Conservation (phyloP, 1,140 invertebrate species). For the Drosophila ogumai region DNA sequence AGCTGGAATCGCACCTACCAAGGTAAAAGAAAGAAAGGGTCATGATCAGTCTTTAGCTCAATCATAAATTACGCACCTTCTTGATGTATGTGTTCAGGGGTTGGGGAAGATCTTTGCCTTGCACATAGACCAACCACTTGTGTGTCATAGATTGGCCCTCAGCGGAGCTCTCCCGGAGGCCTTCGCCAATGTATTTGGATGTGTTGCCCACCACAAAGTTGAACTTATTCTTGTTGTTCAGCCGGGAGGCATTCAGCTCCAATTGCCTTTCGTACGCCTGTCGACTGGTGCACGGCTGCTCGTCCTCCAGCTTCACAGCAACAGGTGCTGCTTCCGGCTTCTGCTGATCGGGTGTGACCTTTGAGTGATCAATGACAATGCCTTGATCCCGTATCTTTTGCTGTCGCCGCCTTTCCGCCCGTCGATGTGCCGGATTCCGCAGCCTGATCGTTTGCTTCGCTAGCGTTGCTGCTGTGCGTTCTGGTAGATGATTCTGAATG, state of each 20-base stretch:
- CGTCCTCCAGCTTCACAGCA: slow-evolving; percentile 32
- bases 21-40: rapidly evolving
- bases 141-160: slow-evolving; percentile 89
- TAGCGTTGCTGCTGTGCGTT: slow-evolving; percentile 85
- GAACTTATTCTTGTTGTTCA: slow-evolving; percentile 79
- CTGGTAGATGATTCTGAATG: slow-evolving; percentile 82
- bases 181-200: slow-evolving; percentile 91
- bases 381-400: slow-evolving; percentile 65
- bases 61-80: slow-evolving; percentile 85
- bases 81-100: slow-evolving; percentile 88
- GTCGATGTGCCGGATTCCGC: slow-evolving; percentile 50
- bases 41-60: not conserved
- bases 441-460: slow-evolving; percentile 84
- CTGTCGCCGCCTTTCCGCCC: slow-evolving; percentile 55
- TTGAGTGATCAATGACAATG: slow-evolving; percentile 77
- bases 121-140: slow-evolving; percentile 95
- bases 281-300: slow-evolving; percentile 61
- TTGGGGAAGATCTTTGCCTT: slow-evolving; percentile 86
- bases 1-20: slow-evolving; percentile 90
- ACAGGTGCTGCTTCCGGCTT: not conserved
- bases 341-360: slow-evolving; percentile 11
- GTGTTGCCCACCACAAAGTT: slow-evolving; percentile 92
- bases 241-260: slow-evolving; percentile 60
- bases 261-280: slow-evolving; percentile 47
- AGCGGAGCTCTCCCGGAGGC: not conserved